Evolutionary conservation across 2,797 vertebrate species (phyloP).

Genomic region (Alcedo quadribrachys): DNA sequence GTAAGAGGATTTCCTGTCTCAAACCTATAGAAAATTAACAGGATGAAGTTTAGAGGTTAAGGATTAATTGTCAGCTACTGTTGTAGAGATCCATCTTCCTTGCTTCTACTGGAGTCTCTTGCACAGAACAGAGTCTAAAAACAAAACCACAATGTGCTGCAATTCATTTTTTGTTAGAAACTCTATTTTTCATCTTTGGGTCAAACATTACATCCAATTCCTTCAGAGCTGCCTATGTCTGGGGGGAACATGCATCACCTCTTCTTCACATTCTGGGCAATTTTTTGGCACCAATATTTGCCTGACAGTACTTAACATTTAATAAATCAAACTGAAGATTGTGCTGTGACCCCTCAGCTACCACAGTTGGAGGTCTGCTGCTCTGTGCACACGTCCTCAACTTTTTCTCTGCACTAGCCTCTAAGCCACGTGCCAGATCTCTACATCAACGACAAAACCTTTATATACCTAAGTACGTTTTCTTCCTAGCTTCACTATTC

Average conservation of each 20-base stretch:
- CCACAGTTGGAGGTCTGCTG: neutral
- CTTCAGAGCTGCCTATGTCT: neutral
- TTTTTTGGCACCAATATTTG: neutral
- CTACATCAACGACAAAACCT: neutral
- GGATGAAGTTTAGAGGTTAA: neutral
- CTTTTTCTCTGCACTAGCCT: neutral
- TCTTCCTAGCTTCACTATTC: neutral
- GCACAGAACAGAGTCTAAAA: neutral
- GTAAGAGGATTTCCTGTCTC: neutral
- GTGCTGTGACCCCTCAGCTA: neutral
- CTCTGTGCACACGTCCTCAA: neutral
- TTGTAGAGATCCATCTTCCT: neutral
- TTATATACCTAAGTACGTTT: neutral
- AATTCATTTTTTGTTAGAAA: neutral
- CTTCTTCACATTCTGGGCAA: neutral
- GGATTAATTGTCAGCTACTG: neutral
- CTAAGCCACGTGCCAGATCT: neutral
- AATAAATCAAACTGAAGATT: neutral
- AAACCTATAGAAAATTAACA: neutral
- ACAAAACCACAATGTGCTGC: neutral
- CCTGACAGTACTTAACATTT: neutral
- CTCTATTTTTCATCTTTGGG: neutral
- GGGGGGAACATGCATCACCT: rapidly evolving
- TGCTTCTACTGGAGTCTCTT: neutral
- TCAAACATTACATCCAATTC: neutral